Base-by-base conservation (phyloP, 1,140 invertebrate species). In the Trichonephila clavata region DNA sequence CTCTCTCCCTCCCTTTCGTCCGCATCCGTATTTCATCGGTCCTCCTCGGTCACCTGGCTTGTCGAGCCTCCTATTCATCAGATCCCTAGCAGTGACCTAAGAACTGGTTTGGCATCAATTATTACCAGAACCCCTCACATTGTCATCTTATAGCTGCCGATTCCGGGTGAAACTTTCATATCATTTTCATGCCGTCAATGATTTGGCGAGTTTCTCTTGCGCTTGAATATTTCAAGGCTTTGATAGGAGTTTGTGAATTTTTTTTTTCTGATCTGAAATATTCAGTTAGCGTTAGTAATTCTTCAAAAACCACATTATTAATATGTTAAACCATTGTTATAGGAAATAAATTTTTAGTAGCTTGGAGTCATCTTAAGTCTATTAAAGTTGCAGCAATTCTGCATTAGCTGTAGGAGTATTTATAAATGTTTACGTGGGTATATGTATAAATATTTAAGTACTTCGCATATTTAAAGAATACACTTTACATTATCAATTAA, bases 81-180 rank as follows among this genome's bases (percentile, higher is more conserved):
- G 60, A 60, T 84, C 59, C 59, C 81, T 24, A 50, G 18, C 27
- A 84, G 80, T 84, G 90, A 90, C 90, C 77, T 57, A 65, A 91
- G 90, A 91, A 91, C 90, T 65, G 90, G 80, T 83, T 83, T 63
- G 39, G 61, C 90, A 91, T 91, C 90, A 61, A 91, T 84, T 91
- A 63, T 80, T 65, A 18, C 77, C 27, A 27, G 50, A 57, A 21
- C 43, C 24, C 20, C 89, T 27, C 50, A 50, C 65, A 77, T 77
- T 77, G 68, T 77, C 68, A 77, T 77, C 68, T 77, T 77, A 77
- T 71, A 68, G 43, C 60, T 88, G 61, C 61, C 86, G 27, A 65
- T 68, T 68, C 86, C 61, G 86, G 63, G 60, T n/a, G 43, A 39
- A 88, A 1, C 43, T 88, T 68, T 63, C 16, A 50, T 18, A 65